These are phyloP conservation scores for Petaurus breviceps DNA, from an alignment of 2,113 vertebrate species.

Conservation along the genomic window DNA sequence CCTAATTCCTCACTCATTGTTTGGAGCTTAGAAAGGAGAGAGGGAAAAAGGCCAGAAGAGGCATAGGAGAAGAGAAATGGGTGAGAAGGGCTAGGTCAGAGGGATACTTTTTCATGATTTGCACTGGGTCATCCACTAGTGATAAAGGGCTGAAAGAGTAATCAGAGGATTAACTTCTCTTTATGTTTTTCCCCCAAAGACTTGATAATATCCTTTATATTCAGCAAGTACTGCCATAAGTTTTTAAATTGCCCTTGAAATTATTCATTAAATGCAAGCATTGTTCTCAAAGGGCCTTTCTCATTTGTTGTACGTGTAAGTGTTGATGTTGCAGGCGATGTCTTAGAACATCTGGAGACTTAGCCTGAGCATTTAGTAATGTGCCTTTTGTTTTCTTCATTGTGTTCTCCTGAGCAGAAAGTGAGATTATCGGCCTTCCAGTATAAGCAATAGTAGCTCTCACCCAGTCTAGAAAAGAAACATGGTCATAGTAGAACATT, in stretches of 20 bases:
- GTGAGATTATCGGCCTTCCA: conserved; percentile 24
- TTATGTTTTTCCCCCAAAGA: conserved; percentile 1
- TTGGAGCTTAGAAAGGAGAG: conserved; percentile 1
- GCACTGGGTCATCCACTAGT: not conserved
- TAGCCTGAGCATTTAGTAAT: not conserved
- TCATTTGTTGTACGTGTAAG: not conserved
- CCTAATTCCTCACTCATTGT: conserved; percentile 21
- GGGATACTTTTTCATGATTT: conserved; percentile 2
- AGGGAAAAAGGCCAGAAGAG: not conserved
- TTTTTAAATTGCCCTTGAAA: not conserved
- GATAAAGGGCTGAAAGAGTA: not conserved
- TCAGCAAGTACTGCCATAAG: not conserved
- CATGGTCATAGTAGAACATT: conserved; percentile 2
- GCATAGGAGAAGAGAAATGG: conserved; percentile 22
- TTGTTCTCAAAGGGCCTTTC: conserved; percentile 15
- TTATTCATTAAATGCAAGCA: not conserved
- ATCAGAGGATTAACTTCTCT: not conserved
- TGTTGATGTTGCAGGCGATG: not conserved
- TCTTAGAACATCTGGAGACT: not conserved
- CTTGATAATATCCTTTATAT: not conserved
- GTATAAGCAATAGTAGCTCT: conserved; percentile 4
- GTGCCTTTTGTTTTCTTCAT: not conserved
- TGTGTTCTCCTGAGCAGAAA: conserved; percentile 45
- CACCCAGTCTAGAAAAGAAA: conserved; percentile 40
- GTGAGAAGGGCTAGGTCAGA: not conserved